Percentiles rank a stretch among this genome's conserved stretches.
These are phyloP conservation scores for Phycodurus eques DNA, from an alignment of 2,113 vertebrate genomes.

Conservation along the genomic window DNA sequence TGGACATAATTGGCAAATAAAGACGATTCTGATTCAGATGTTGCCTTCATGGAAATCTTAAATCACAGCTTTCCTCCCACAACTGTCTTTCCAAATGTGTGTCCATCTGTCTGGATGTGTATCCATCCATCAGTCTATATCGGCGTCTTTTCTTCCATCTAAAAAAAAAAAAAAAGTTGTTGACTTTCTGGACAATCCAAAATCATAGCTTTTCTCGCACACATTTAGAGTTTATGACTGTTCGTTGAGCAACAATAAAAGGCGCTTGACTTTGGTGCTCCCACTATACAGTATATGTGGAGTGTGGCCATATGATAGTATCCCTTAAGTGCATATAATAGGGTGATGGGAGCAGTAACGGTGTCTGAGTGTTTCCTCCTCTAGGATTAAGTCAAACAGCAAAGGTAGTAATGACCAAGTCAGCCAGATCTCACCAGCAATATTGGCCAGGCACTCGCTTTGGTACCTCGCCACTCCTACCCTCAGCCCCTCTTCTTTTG, in stretches of 20 bases:
- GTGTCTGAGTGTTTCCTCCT: slow-evolving; percentile 8
- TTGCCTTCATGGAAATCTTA: neutral
- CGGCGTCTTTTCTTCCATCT: too few species aligned
- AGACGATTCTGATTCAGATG: neutral
- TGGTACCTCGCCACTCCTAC: slow-evolving; percentile 39
- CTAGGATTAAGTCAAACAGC: slow-evolving; percentile 55
- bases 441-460: slow-evolving; percentile 63
- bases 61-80: neutral
- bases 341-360: neutral
- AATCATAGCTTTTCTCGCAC: too few species aligned
- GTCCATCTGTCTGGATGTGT: too few species aligned
- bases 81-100: neutral
- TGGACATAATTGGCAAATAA: too few species aligned
- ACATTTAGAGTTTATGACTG: too few species aligned
- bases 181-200: too few species aligned
- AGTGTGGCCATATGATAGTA: neutral
- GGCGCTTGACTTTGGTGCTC: neutral
- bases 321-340: neutral
- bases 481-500: neutral
- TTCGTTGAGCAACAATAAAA: neutral
- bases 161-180: too few species aligned
- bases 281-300: neutral
- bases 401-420: slow-evolving; percentile 63
- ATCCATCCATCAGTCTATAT: too few species aligned
- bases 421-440: slow-evolving; percentile 58